Base-by-base conservation (phyloP, 2,888 invertebrate species). In the Latrodectus hesperus region DNA sequence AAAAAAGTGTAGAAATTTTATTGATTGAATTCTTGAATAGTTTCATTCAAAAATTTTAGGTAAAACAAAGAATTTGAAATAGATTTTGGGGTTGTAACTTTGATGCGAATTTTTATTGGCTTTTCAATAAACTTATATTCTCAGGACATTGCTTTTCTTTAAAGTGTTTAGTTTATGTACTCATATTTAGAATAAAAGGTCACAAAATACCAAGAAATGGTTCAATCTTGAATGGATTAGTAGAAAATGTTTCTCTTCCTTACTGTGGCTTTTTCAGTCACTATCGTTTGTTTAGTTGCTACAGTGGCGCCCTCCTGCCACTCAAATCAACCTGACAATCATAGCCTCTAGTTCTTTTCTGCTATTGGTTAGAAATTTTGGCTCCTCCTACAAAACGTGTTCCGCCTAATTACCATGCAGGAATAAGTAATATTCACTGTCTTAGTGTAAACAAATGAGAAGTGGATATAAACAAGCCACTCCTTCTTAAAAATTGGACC, bases 341-440 rank as follows among this genome's bases (percentile, higher is more conserved):
- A 67, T 81, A 38, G 65, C 80, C 71, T 12, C 38, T 22, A 53
- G 80, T 10, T 53, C 51, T 73, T n/a, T 11, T 9, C 22, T 12
- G 17, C 73, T 67, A 88, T 88, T 88, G 88, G 88, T 26, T 52
- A 16, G 10, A 3, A 53, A 16, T 3, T 11, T 10, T 67, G 68
- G 60, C 83, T 65, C 82, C 88, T 17, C 88, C 88, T 75, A 5
- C 79, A 70, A 88, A 83, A 88, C 84, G 70, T 80, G 88, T 84
- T 88, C 75, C 77, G 77, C 78, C 88, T 88, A 88, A 88, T 88
- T 88, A 84, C 84, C 80, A 88, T 88, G 88, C 88, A 88, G 52
- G 88, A 88, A 88, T 88, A 88, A 84, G 88, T 88, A 88, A 88
- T 88, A 84, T 80, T 75, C 88, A 83, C 74, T 88, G 88, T 88